Percentiles rank a stretch among this genome's conserved stretches.
phyloP scores from a whole-genome alignment of 2,113 vertebrate genomes.

The Psammodynastes pulverulentus region DNA sequence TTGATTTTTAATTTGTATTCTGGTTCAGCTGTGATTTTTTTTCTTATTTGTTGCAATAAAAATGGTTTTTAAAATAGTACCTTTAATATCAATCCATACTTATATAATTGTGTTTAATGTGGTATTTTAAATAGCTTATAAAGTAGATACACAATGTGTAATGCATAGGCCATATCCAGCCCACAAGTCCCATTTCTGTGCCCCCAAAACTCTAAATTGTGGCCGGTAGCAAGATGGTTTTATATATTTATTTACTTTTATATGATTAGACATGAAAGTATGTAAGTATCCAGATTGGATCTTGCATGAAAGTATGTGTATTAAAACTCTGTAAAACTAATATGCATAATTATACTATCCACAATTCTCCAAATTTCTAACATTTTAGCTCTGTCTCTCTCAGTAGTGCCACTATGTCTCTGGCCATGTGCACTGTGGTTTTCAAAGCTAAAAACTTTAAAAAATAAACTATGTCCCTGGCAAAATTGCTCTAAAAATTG shows the following conservation, averaged over 20 bases:
- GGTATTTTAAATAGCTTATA: background rate
- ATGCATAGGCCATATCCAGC: background rate
- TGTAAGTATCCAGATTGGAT: background rate
- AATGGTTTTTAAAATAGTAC: background rate
- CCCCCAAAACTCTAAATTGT: background rate
- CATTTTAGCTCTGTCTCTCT: background rate
- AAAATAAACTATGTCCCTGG: background rate
- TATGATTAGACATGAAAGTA: background rate
- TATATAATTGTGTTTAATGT: background rate
- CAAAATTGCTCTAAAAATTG: background rate
- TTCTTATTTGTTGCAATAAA: background rate
- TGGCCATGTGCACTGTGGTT: background rate
- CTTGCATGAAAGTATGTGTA: background rate
- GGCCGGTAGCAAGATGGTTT: background rate
- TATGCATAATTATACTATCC: background rate
- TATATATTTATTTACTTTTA: too few relatives aligned
- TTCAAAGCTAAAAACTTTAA: background rate
- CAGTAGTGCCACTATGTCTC: background rate
- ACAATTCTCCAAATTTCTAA: background rate
- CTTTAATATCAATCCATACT: background rate
- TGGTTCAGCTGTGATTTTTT: constrained; percentile 20
- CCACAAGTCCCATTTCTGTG: background rate
- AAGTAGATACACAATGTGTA: background rate
- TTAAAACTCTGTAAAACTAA: background rate
- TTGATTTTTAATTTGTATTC: constrained; percentile 13